A percentile compares a stretch with the other conserved stretches of the same genome.
phyloP scores from a whole-genome alignment of 2,113 vertebrate genomes.

The Camarhynchus parvulus region DNA sequence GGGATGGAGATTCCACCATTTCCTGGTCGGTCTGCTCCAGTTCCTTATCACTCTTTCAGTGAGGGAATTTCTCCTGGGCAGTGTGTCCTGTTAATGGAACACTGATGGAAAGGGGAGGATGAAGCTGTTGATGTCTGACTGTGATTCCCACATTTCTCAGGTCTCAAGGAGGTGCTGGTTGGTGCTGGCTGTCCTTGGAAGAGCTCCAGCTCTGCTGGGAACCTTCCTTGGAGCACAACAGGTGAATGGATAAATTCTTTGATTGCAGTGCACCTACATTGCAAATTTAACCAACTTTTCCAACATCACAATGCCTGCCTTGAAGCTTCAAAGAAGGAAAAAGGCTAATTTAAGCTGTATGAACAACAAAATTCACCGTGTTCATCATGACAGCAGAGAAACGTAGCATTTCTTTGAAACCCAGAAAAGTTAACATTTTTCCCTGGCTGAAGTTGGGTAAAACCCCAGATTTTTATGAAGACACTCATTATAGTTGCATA shows the following conservation, averaged over 20 bases:
- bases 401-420: neutral
- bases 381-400: neutral
- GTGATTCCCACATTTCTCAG: rapidly evolving
- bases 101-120: rapidly evolving
- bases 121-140: rapidly evolving
- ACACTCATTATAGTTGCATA: neutral
- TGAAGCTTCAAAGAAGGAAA: neutral
- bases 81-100: rapidly evolving
- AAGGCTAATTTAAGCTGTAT: neutral
- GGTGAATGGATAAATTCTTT: neutral
- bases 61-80: neutral
- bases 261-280: rapidly evolving
- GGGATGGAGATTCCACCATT: neutral
- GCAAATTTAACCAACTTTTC: neutral
- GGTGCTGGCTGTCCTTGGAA: neutral
- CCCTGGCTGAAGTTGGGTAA: neutral
- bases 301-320: rapidly evolving
- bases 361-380: neutral
- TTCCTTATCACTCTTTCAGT: neutral
- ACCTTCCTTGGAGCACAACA: neutral
- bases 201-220: rapidly evolving
- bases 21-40: neutral
- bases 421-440: neutral
- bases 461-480: neutral
- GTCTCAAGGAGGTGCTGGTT: rapidly evolving